Evolutionary conservation across 2,113 vertebrate species (phyloP).

Genomic region (Ptychochromis oligacanthus): DNA sequence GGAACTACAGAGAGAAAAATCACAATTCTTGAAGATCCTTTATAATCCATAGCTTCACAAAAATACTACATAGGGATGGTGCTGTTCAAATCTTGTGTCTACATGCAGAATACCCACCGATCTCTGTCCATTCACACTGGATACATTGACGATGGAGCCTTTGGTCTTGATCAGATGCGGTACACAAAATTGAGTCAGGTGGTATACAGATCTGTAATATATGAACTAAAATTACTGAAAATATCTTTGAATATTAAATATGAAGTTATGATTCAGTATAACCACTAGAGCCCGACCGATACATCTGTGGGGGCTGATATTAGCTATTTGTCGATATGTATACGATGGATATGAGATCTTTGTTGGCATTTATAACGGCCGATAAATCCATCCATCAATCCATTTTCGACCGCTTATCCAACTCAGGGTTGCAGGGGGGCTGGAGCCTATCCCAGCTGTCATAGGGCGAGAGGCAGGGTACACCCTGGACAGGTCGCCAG

Average conservation of each 20-base stretch:
- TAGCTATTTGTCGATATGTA: too few species aligned
- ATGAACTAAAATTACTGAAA: not conserved
- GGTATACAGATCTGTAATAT: constrained; percentile 76
- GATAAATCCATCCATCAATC: too few species aligned
- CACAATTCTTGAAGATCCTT: not conserved
- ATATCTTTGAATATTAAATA: not conserved
- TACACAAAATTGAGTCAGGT: constrained; percentile 82
- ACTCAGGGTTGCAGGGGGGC: too few species aligned
- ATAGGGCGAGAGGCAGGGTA: too few species aligned
- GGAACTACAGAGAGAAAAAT: constrained; percentile 72
- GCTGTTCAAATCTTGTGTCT: not conserved
- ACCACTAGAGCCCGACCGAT: not conserved
- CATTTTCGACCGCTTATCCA: too few species aligned
- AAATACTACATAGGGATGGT: not conserved
- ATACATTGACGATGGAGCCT: constrained; percentile 84
- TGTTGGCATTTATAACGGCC: too few species aligned
- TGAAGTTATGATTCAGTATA: not conserved
- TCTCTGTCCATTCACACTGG: constrained; percentile 85
- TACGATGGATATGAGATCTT: too few species aligned
- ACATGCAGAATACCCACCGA: constrained; percentile 71
- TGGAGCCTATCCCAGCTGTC: too few species aligned
- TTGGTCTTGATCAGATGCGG: constrained; percentile 83
- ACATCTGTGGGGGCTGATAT: too few species aligned
- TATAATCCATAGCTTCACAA: not conserved
- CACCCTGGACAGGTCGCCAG: too few species aligned